Conservation (phyloP, 2,888 invertebrate genomes). For the Amphimallon solstitiale region DNA sequence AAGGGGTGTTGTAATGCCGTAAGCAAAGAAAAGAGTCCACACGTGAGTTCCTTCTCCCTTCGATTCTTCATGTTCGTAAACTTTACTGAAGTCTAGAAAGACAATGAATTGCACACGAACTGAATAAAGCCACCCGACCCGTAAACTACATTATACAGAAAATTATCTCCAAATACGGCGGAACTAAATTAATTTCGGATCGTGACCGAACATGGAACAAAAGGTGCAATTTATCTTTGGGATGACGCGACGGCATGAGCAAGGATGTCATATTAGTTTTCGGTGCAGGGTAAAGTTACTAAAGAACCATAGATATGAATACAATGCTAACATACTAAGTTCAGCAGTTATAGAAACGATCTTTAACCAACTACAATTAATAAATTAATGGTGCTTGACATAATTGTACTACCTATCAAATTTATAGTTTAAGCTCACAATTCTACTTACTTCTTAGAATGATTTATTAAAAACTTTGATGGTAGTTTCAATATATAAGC, state of each 20-base stretch:
- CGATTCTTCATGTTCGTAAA: slow-evolving; percentile 12
- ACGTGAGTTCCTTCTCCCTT: slow-evolving; percentile 19
- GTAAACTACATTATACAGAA: slow-evolving; percentile 35
- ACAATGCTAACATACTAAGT: too few species aligned
- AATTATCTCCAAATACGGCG: slow-evolving; percentile 35
- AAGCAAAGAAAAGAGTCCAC: slow-evolving; percentile 22
- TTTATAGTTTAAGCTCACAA: too few species aligned
- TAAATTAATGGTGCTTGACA: too few species aligned
- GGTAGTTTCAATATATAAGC: too few species aligned
- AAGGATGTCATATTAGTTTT: slow-evolving; percentile 6
- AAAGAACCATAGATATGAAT: too few species aligned
- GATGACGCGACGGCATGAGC: neutral
- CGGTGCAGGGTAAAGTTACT: neutral
- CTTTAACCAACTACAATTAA: too few species aligned
- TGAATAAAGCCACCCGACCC: slow-evolving; percentile 28
- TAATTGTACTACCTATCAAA: too few species aligned
- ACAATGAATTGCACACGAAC: slow-evolving; percentile 27
- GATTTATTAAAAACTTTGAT: too few species aligned
- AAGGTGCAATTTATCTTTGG: slow-evolving; percentile 26
- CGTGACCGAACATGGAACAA: slow-evolving; percentile 28
- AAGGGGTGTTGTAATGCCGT: slow-evolving; percentile 9
- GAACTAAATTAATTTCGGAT: slow-evolving; percentile 37
- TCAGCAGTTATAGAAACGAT: too few species aligned
- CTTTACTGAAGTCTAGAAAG: slow-evolving; percentile 26
- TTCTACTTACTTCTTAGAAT: too few species aligned